Evolutionary conservation across 2,797 vertebrate genomes (phyloP).

Genomic region (Percopsis omiscomaycus): DNA sequence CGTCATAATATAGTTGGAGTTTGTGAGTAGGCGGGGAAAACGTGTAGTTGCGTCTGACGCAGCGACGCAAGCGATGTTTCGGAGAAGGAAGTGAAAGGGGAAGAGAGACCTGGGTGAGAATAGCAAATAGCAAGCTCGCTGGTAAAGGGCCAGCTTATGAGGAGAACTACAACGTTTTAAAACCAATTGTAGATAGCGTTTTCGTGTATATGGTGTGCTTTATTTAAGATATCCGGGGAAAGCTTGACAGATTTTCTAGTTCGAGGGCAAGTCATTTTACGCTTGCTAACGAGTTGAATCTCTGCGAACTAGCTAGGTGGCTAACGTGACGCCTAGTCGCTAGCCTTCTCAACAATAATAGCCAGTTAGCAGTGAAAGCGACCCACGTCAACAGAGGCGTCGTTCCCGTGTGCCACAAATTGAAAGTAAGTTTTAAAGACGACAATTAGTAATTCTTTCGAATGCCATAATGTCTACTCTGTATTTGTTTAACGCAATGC

Average conservation of each 20-base stretch:
- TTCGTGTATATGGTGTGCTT: neutral
- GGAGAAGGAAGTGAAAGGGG: slow-evolving; percentile 76
- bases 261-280: slow-evolving; percentile 25
- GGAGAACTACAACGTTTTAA: slow-evolving; percentile 61
- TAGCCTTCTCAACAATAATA: slow-evolving; percentile 57
- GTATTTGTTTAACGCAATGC: neutral
- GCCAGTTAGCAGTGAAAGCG: slow-evolving; percentile 43
- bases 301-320: slow-evolving; percentile 36
- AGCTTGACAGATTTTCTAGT: slow-evolving; percentile 1
- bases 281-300: slow-evolving; percentile 29
- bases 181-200: neutral
- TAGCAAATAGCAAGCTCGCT: slow-evolving; percentile 47
- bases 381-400: slow-evolving; percentile 36
- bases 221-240: slow-evolving; percentile 3
- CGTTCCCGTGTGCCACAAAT: slow-evolving; percentile 19
- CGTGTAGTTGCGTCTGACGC: slow-evolving; percentile 46
- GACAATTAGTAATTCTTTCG: neutral
- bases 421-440: slow-evolving; percentile 56
- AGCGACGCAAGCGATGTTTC: slow-evolving; percentile 49
- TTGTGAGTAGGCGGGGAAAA: slow-evolving; percentile 12
- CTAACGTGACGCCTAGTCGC: slow-evolving; percentile 54
- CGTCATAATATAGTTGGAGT: too few relatives aligned
- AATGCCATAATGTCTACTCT: neutral
- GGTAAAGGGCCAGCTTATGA: slow-evolving; percentile 21
- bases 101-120: slow-evolving; percentile 40